These are phyloP conservation scores for Artibeus lituratus DNA, from an alignment of 2,797 vertebrate species.

Conservation along the genomic window DNA sequence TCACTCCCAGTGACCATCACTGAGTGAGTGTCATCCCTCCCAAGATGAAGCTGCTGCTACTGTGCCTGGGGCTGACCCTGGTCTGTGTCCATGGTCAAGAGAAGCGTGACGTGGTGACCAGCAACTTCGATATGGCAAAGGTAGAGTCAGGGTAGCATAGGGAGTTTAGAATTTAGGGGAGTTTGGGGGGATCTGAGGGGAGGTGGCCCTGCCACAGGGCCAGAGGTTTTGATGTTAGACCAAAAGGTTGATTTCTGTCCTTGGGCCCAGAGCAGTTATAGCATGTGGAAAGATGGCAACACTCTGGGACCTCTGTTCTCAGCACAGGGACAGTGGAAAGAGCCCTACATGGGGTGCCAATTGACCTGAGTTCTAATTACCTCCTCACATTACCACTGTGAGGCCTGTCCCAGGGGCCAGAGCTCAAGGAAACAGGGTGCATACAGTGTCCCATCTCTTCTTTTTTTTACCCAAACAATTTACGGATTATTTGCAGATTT, in stretches of 20 bases:
- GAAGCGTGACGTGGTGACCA: rapidly evolving
- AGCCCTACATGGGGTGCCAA: no score
- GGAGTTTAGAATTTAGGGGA: background rate
- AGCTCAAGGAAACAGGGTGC: background rate
- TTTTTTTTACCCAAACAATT: background rate
- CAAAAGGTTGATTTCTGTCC: background rate
- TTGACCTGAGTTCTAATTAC: background rate
- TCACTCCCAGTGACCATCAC: no score
- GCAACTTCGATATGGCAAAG: background rate
- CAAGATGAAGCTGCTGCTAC: constrained; percentile 39
- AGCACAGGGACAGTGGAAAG: background rate
- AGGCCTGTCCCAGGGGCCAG: background rate
- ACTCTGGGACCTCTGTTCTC: background rate
- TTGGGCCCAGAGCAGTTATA: background rate
- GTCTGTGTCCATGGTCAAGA: background rate
- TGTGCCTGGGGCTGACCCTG: constrained; percentile 28
- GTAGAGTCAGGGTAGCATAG: background rate
- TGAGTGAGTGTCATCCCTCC: rapidly evolving
- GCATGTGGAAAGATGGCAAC: background rate
- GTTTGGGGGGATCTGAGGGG: background rate
- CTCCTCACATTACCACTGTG: background rate
- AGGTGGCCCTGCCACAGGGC: rapidly evolving
- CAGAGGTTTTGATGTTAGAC: background rate
- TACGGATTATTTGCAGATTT: constrained; percentile 31
- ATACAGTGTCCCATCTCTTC: background rate